Evolutionary conservation across 1,140 invertebrate genomes (phyloP).

Genomic region (Pentalonia nigronervosa): DNA sequence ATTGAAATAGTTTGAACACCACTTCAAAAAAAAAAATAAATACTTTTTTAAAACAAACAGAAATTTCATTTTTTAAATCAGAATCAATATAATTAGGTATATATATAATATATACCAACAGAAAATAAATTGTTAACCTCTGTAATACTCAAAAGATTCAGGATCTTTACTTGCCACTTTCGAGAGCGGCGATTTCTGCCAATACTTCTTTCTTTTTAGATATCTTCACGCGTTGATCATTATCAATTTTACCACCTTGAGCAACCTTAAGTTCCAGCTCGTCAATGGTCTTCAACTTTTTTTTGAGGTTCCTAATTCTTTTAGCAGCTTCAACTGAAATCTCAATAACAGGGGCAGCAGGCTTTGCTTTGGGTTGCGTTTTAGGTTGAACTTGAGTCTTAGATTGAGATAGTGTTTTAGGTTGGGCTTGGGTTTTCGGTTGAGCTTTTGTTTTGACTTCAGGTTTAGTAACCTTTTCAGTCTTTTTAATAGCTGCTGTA

Average conservation of each 20-base stretch:
- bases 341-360: slow-evolving; percentile 12
- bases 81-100: slow-evolving; percentile 48
- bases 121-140: slow-evolving; percentile 43
- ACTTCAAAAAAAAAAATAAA: slow-evolving; percentile 23
- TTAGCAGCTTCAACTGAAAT: slow-evolving; percentile 50
- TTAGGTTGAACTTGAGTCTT: slow-evolving; percentile 6
- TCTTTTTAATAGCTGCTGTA: slow-evolving; percentile 34
- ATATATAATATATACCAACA: slow-evolving; percentile 50
- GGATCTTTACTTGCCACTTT: slow-evolving; percentile 27
- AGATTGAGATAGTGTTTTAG: neutral
- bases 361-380: slow-evolving; percentile 29
- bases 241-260: slow-evolving; percentile 49
- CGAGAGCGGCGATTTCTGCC: slow-evolving; percentile 28
- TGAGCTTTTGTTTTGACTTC: slow-evolving; percentile 27
- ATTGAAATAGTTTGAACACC: slow-evolving; percentile 13
- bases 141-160: slow-evolving; percentile 35
- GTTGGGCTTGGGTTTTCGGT: neutral
- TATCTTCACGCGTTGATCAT: slow-evolving; percentile 46
- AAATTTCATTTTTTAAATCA: slow-evolving; percentile 40
- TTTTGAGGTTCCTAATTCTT: slow-evolving; percentile 48
- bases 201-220: slow-evolving; percentile 39
- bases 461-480: slow-evolving; percentile 42
- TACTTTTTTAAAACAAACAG: slow-evolving; percentile 34
- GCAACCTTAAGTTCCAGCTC: slow-evolving; percentile 49
- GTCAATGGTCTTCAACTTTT: slow-evolving; percentile 51